phyloP scores from a whole-genome alignment of 64 coral and sea anemone genomes.

The Stylophora pistillata region DNA sequence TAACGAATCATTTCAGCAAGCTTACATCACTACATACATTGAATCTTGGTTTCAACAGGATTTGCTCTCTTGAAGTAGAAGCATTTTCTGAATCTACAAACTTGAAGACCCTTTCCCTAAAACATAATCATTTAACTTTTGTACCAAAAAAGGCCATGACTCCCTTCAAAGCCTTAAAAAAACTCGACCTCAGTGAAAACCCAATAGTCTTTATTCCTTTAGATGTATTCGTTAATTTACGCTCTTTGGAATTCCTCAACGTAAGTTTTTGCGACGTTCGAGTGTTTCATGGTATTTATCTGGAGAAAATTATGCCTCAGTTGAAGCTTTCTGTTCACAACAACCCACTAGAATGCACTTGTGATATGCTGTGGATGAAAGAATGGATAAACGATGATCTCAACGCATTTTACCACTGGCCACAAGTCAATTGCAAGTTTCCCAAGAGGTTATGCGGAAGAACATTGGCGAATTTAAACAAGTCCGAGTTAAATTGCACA shows the following conservation, averaged over 20 bases:
- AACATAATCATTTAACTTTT: conserved; percentile 6
- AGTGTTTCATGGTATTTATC: conserved; percentile 22
- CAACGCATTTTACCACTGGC: neutral
- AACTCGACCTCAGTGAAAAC: conserved; percentile 37
- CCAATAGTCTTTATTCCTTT: conserved; percentile 18
- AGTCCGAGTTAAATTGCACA: neutral
- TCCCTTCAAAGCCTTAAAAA: neutral
- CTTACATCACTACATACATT: neutral
- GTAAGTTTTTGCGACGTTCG: conserved; percentile 20
- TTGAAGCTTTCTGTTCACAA: conserved; percentile 3
- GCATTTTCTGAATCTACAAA: conserved; percentile 1
- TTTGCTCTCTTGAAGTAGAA: neutral
- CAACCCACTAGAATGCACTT: conserved; percentile 29
- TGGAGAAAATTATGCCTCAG: neutral
- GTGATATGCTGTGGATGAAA: conserved; percentile 29
- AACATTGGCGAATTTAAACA: neutral
- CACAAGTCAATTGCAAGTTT: neutral
- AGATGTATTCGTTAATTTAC: neutral
- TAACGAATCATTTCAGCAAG: neutral
- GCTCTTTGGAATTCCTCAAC: conserved; percentile 1
- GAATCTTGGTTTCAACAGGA: conserved; percentile 6
- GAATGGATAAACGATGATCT: neutral
- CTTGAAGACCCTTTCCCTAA: neutral
- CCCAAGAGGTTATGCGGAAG: conserved; percentile 8
- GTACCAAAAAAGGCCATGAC: conserved; percentile 1